These are phyloP conservation scores for Alfaro cultratus DNA, from an alignment of 2,797 vertebrate genomes.

Conservation along the genomic window DNA sequence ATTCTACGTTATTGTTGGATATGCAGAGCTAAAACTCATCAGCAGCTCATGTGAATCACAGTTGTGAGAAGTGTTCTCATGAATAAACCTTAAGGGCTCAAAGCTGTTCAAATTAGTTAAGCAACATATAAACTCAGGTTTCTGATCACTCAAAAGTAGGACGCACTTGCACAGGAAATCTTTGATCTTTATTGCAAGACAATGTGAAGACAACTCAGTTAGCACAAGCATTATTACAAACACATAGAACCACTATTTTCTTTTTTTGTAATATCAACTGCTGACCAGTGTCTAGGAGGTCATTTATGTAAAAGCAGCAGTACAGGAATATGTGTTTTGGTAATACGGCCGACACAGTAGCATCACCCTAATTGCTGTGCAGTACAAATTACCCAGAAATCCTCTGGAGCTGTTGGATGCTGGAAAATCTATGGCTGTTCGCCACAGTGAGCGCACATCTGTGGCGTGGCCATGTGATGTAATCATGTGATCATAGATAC, in stretches of 20 bases:
- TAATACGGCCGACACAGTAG: constrained; percentile 86
- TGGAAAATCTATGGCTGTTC: constrained; percentile 80
- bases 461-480: constrained; percentile 90
- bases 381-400: constrained; percentile 84
- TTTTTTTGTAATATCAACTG: neutral
- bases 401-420: constrained; percentile 77
- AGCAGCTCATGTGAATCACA: neutral
- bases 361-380: constrained; percentile 84
- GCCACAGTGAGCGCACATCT: constrained; percentile 88
- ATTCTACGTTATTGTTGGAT: neutral
- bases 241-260: neutral
- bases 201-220: neutral
- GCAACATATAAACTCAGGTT: neutral
- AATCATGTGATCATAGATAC: constrained; percentile 94
- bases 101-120: neutral
- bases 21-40: neutral
- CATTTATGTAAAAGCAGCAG: constrained; percentile 86
- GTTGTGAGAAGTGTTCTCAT: neutral
- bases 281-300: neutral
- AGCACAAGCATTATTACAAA: neutral
- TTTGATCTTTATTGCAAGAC: neutral
- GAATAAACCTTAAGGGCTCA: neutral
- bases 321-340: constrained; percentile 86
- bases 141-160: neutral
- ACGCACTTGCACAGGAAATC: neutral